Evolutionary conservation across 2,888 invertebrate genomes (phyloP).

Genomic region (Phortica okadai): DNA sequence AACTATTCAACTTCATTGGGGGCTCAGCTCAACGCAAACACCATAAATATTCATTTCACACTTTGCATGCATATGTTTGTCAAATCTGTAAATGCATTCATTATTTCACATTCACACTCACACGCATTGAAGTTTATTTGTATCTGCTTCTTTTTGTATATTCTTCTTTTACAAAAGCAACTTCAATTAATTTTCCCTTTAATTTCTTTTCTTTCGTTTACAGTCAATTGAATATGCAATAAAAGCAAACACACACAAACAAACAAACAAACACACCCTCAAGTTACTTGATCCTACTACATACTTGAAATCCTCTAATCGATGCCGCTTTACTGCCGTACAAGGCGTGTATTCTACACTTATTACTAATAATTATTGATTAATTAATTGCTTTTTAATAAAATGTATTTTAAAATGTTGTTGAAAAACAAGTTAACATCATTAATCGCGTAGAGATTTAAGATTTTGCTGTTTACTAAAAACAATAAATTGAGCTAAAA

Average conservation of each 20-base stretch:
- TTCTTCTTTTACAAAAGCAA: slow-evolving; percentile 36
- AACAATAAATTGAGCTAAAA: neutral
- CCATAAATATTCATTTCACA: slow-evolving; percentile 16
- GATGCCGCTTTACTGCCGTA: neutral
- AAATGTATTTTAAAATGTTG: neutral
- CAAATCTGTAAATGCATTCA: slow-evolving; percentile 6
- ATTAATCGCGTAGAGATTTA: neutral
- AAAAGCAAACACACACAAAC: slow-evolving; percentile 48
- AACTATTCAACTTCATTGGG: slow-evolving; percentile 41
- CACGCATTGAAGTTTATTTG: slow-evolving; percentile 17
- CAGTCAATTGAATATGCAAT: slow-evolving; percentile 63
- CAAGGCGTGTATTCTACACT: slow-evolving; percentile 18
- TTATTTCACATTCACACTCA: slow-evolving; percentile 40
- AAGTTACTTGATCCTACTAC: neutral
- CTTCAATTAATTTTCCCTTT: slow-evolving; percentile 46
- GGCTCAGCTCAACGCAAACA: slow-evolving; percentile 33
- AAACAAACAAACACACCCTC: slow-evolving; percentile 31
- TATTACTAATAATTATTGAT: slow-evolving; percentile 29
- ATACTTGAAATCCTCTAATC: neutral
- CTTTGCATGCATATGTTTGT: slow-evolving; percentile 35
- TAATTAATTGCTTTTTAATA: neutral
- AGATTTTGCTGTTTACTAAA: neutral
- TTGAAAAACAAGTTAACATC: neutral
- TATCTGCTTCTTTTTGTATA: slow-evolving; percentile 29
- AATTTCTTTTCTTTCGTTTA: slow-evolving; percentile 62